These are phyloP conservation scores for Bradysia coprophila DNA, from an alignment of 1,140 invertebrate species.

Conservation along the genomic window DNA sequence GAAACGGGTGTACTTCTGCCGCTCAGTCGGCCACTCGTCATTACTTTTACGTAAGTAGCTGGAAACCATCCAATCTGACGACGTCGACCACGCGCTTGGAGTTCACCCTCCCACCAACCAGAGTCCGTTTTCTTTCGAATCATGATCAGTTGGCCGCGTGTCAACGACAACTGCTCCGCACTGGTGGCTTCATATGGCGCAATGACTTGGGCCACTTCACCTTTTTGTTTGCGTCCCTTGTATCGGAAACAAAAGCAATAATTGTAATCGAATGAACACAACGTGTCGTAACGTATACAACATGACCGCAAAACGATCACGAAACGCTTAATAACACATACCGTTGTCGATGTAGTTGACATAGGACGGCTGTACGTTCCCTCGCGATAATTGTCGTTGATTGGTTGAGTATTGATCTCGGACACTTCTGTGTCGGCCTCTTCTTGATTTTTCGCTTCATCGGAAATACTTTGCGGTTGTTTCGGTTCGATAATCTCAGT, in stretches of 20 bases:
- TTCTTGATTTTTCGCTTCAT: slow-evolving; percentile 19
- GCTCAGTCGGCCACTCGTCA: slow-evolving; percentile 42
- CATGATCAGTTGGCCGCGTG: slow-evolving; percentile 87
- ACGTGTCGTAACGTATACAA: neutral
- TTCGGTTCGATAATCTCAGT: neutral
- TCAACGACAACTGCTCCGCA: slow-evolving; percentile 72
- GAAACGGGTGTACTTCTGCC: slow-evolving; percentile 51
- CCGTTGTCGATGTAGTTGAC: slow-evolving; percentile 25
- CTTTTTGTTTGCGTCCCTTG: slow-evolving; percentile 39
- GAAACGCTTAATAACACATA: neutral
- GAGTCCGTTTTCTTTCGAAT: slow-evolving; percentile 90
- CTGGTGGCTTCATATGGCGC: slow-evolving; percentile 78
- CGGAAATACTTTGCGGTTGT: slow-evolving; percentile 2
- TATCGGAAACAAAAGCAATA: neutral
- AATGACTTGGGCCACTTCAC: slow-evolving; percentile 77
- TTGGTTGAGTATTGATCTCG: slow-evolving; percentile 24
- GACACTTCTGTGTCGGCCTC: slow-evolving; percentile 24
- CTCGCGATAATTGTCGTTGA: slow-evolving; percentile 10
- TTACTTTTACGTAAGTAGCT: slow-evolving; percentile 85
- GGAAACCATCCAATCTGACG: slow-evolving; percentile 95
- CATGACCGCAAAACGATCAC: neutral
- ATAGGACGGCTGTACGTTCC: slow-evolving; percentile 23
- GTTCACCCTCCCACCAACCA: slow-evolving; percentile 99
- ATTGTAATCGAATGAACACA: neutral
- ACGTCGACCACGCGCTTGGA: slow-evolving; percentile 91